Percentiles rank a stretch among this genome's conserved stretches.
These are phyloP conservation scores for Geococcyx californianus DNA, from an alignment of 2,113 vertebrate species.

Conservation along the genomic window DNA sequence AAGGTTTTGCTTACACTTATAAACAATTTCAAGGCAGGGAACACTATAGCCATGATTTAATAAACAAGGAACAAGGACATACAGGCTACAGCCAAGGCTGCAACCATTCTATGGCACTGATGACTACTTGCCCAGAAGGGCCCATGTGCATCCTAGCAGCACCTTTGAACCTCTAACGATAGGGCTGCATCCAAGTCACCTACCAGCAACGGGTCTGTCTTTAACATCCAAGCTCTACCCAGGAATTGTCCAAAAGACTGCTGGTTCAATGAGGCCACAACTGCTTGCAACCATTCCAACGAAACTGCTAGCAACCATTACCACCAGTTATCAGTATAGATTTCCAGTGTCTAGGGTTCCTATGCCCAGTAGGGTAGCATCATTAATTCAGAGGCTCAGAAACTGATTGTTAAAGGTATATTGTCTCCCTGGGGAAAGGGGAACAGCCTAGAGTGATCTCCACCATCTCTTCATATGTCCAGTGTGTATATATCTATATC, in stretches of 20 bases:
- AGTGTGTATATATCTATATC: background rate
- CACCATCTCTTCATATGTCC: background rate
- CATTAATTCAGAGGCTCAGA: background rate
- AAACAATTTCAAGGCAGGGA: background rate
- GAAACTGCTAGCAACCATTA: background rate
- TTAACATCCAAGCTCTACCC: background rate
- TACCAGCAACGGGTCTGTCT: background rate
- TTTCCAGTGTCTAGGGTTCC: background rate
- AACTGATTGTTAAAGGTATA: background rate
- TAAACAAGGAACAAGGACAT: background rate
- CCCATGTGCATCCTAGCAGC: background rate
- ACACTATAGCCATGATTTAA: background rate
- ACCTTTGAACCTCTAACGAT: background rate
- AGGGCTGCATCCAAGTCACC: background rate
- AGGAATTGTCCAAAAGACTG: background rate
- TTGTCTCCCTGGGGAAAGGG: background rate
- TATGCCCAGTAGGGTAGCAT: background rate
- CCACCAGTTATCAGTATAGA: background rate
- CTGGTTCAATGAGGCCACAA: background rate
- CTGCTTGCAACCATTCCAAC: background rate
- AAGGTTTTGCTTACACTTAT: background rate
- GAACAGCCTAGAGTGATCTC: background rate
- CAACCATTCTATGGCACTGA: background rate
- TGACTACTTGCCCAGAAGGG: background rate
- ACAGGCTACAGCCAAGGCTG: background rate